Evolutionary conservation across 1,140 invertebrate species (phyloP).

Genomic region (Drosophila busckii): DNA sequence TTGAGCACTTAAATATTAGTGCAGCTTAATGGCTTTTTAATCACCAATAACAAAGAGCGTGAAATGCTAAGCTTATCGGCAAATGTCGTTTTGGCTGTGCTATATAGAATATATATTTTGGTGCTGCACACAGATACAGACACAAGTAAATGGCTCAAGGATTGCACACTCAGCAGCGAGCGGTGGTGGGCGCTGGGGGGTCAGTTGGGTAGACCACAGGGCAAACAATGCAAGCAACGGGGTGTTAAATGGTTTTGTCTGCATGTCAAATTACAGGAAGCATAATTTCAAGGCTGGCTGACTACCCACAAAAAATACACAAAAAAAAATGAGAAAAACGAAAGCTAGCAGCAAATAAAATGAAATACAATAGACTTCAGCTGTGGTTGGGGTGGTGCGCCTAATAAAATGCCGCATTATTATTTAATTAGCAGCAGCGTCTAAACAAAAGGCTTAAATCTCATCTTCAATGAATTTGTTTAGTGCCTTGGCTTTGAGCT

Average conservation of each 20-base stretch:
- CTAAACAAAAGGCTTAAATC: neutral
- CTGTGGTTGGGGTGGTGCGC: too few relatives aligned
- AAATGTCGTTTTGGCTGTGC: too few relatives aligned
- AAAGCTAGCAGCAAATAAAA: constrained; percentile 21
- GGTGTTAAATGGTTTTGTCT: constrained; percentile 76
- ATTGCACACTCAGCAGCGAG: neutral
- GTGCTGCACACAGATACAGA: constrained; percentile 30
- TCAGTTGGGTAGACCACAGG: constrained; percentile 3
- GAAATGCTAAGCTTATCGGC: constrained; percentile 24
- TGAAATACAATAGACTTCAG: constrained; percentile 5
- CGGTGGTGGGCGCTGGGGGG: neutral
- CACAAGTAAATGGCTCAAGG: constrained; percentile 26
- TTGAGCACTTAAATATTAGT: constrained; percentile 31
- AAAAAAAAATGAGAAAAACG: constrained; percentile 33
- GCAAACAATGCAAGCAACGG: constrained; percentile 66
- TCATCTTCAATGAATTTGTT: constrained; percentile 30
- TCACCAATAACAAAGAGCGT: constrained; percentile 52
- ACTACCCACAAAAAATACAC: constrained; percentile 14
- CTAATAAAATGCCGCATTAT: too few relatives aligned
- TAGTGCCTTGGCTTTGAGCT: constrained; percentile 41
- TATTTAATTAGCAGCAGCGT: too few relatives aligned
- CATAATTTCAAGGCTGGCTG: constrained; percentile 74
- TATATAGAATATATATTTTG: too few relatives aligned
- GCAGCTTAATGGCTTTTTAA: constrained; percentile 62
- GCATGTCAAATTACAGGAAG: constrained; percentile 76